These are phyloP conservation scores for Aotus griseimembra DNA, from an alignment of 2,797 vertebrate species.

Conservation along the genomic window DNA sequence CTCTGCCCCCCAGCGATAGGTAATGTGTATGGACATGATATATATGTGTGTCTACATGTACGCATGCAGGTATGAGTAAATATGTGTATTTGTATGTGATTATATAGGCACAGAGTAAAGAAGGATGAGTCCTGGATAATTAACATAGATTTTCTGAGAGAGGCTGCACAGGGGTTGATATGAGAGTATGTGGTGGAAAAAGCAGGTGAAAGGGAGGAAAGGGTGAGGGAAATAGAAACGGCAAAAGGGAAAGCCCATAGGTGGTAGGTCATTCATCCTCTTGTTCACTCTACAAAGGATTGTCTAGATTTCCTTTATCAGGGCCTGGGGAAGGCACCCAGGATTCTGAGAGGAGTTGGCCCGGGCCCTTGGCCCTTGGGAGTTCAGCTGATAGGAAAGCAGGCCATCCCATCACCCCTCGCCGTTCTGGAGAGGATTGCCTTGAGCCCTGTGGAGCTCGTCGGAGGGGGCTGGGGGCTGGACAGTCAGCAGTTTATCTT, in stretches of 20 bases:
- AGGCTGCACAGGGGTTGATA: fast-evolving
- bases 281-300: fast-evolving
- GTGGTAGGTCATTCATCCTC: too few relatives aligned
- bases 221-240: too few relatives aligned
- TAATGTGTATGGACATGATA: too few relatives aligned
- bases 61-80: not conserved
- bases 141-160: not conserved
- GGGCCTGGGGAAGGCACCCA: not conserved
- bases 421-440: fast-evolving
- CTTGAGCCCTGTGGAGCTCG: fast-evolving
- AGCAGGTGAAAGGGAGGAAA: too few relatives aligned
- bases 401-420: fast-evolving
- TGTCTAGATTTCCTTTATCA: not conserved
- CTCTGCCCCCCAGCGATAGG: fast-evolving
- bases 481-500: not conserved
- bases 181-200: not conserved
- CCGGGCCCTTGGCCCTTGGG: not conserved
- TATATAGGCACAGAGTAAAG: not conserved
- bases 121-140: not conserved
- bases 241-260: not conserved
- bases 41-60: too few relatives aligned
- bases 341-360: not conserved
- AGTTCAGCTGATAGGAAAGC: not conserved
- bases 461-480: not conserved
- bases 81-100: not conserved